These are phyloP conservation scores for Mesopsocus fuscifrons DNA, from an alignment of 2,888 invertebrate genomes.

Conservation along the genomic window DNA sequence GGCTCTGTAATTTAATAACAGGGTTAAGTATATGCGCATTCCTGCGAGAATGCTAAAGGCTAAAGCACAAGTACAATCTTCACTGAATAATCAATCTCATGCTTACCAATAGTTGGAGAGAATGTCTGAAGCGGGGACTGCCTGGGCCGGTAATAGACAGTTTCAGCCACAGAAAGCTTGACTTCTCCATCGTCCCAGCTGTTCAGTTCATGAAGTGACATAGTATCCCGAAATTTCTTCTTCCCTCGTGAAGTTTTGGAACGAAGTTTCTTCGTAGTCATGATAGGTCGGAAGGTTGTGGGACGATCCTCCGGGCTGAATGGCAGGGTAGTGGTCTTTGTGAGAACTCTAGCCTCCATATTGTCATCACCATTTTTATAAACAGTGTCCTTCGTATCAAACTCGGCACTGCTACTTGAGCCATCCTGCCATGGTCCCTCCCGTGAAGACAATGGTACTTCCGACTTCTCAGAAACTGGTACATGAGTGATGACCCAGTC, in stretches of 20 bases:
- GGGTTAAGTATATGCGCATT: too few species aligned
- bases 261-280: not conserved
- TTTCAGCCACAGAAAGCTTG: constrained; percentile 1
- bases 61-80: not conserved
- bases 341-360: not conserved
- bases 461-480: not conserved
- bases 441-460: not conserved
- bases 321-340: not conserved
- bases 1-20: too few species aligned
- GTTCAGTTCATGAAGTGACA: not conserved
- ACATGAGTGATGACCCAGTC: not conserved
- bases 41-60: not conserved
- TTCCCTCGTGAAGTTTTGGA: too few species aligned
- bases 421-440: not conserved
- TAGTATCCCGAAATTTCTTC: not conserved
- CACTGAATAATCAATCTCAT: not conserved
- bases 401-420: not conserved
- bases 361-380: not conserved
- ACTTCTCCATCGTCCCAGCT: not conserved
- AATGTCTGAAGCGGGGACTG: constrained; percentile 1
- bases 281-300: not conserved
- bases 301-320: not conserved
- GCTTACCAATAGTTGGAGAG: too few species aligned
- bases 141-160: constrained; percentile 1
- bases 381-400: not conserved